A percentile compares a stretch with the other conserved stretches of the same genome.
Conservation (phyloP, 2,888 invertebrate species). For the Spodoptera littoralis region DNA sequence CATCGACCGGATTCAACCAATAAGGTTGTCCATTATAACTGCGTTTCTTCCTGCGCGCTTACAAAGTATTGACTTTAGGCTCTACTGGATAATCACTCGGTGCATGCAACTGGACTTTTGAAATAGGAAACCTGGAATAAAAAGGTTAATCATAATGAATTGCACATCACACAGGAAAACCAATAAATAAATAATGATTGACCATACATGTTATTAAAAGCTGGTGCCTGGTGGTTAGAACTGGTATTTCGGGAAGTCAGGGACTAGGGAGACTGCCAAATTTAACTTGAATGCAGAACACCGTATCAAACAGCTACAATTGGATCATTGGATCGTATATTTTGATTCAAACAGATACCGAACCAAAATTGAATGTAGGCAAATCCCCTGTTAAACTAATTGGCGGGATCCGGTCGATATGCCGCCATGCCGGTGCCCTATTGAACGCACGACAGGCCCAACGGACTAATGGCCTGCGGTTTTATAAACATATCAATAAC, state of each 20-base stretch:
- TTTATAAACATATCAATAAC: constrained; percentile 25
- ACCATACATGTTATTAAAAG: too few species aligned
- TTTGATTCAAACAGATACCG: constrained; percentile 29
- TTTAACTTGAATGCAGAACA: not conserved
- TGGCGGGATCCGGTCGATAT: constrained; percentile 42
- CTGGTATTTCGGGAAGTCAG: too few species aligned
- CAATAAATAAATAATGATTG: too few species aligned
- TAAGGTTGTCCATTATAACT: constrained; percentile 39
- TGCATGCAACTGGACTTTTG: too few species aligned
- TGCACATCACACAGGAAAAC: too few species aligned
- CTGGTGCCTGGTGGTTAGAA: too few species aligned
- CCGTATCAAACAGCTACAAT: not conserved
- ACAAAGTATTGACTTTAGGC: not conserved
- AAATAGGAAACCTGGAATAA: too few species aligned
- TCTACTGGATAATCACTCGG: not conserved
- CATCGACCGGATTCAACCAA: constrained; percentile 44
- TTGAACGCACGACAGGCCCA: constrained; percentile 27
- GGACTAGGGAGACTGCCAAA: too few species aligned
- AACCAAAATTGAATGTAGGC: constrained; percentile 19
- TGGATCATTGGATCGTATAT: constrained; percentile 4
- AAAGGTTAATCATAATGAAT: too few species aligned
- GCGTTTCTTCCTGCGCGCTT: constrained; percentile 28
- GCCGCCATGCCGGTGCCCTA: constrained; percentile 19
- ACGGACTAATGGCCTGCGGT: constrained; percentile 10
- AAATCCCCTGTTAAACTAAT: constrained; percentile 46